Conservation (phyloP, 2,888 invertebrate genomes). For the Hipparchia sbordonii region DNA sequence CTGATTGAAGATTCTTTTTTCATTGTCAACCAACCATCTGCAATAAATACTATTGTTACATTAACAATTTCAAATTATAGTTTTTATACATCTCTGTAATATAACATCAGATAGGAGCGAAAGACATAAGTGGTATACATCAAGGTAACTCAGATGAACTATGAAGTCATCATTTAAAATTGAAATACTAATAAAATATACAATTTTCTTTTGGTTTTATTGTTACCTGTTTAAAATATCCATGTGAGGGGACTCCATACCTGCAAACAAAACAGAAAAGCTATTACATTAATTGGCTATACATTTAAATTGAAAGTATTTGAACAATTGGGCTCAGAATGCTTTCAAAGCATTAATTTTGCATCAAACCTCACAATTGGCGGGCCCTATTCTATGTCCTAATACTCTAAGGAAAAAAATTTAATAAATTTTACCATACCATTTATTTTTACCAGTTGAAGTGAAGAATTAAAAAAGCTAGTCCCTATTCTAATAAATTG, state of each 20-base stretch:
- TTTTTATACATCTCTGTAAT: background rate
- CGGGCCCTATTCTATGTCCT: conserved; percentile 66
- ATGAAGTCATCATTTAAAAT: conserved; percentile 54
- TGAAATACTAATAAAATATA: background rate
- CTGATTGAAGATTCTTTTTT: background rate
- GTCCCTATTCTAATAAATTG: conserved; percentile 54
- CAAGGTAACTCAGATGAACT: conserved; percentile 56
- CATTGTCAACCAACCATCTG: conserved; percentile 2
- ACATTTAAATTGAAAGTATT: background rate
- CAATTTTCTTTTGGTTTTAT: background rate
- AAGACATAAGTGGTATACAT: conserved; percentile 51
- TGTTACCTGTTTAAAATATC: background rate
- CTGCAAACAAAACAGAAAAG: conserved; percentile 9
- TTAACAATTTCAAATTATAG: background rate
- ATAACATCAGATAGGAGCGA: conserved; percentile 77
- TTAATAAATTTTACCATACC: conserved; percentile 4
- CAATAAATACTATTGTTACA: background rate
- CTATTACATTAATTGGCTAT: conserved; percentile 16
- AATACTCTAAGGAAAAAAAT: conserved; percentile 50
- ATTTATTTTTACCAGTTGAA: background rate
- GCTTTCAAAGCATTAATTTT: conserved; percentile 51
- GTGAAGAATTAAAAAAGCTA: conserved; percentile 20
- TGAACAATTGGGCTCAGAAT: conserved; percentile 53
- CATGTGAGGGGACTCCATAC: background rate
- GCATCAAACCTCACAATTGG: conserved; percentile 71